phyloP scores from a whole-genome alignment of 2,113 vertebrate species.

The Perognathus longimembris region DNA sequence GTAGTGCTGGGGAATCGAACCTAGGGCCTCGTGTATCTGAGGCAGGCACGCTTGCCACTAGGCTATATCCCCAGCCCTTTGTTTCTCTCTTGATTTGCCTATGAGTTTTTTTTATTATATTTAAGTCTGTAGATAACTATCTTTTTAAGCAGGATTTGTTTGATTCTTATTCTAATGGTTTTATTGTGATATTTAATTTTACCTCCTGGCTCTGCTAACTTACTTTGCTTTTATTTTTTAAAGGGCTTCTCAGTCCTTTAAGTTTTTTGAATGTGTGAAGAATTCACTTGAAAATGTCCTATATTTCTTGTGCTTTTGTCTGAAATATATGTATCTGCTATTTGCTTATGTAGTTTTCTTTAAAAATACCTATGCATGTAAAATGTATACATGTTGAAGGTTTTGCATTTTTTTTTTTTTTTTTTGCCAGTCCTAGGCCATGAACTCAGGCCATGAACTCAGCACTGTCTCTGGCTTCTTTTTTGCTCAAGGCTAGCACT shows the following conservation, averaged over 20 bases:
- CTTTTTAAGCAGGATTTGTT: neutral
- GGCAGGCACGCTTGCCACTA: too few species aligned
- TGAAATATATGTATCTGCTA: neutral
- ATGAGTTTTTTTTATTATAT: slow-evolving; percentile 17
- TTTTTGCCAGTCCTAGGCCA: too few species aligned
- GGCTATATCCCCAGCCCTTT: too few species aligned
- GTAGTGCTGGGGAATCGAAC: too few species aligned
- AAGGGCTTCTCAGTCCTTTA: neutral
- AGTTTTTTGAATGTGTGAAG: slow-evolving; percentile 18
- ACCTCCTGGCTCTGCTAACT: neutral
- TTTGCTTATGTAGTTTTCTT: slow-evolving; percentile 35
- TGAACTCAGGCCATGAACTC: too few species aligned
- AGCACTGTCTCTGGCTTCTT: too few species aligned
- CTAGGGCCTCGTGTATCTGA: too few species aligned
- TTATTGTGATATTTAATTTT: slow-evolving; percentile 14
- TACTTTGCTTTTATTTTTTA: neutral
- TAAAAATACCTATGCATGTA: neutral
- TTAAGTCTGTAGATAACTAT: neutral
- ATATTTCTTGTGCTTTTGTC: slow-evolving; percentile 33
- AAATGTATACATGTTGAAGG: neutral
- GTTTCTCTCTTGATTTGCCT: neutral
- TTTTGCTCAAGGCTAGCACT: too few species aligned
- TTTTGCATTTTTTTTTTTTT: too few species aligned
- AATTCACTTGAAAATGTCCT: slow-evolving; percentile 20
- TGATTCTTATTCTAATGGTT: slow-evolving; percentile 17